A percentile compares a stretch with the other conserved stretches of the same genome.
Conservation (phyloP, 2,113 vertebrate species). For the Gymnocephalus cernua region DNA sequence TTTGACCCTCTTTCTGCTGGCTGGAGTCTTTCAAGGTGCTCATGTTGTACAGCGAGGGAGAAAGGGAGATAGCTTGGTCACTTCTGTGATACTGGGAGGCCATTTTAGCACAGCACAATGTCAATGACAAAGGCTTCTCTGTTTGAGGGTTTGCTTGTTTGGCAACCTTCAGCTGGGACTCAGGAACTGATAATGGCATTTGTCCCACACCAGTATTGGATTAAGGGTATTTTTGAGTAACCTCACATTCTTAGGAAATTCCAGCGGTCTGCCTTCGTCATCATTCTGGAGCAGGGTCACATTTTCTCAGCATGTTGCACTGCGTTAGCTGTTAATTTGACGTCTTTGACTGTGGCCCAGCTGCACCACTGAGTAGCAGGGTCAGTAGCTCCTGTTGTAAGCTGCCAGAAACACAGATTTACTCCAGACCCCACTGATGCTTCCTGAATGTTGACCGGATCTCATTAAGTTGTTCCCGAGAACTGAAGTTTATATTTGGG, state of each 20-base stretch:
- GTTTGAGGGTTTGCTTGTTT: slow-evolving; percentile 50
- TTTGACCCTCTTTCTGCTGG: slow-evolving; percentile 8
- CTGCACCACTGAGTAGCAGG: slow-evolving; percentile 21
- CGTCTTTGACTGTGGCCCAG: slow-evolving; percentile 26
- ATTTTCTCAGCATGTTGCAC: slow-evolving; percentile 49
- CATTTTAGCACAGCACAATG: slow-evolving; percentile 47
- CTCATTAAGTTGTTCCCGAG: slow-evolving; percentile 45
- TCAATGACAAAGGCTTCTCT: slow-evolving; percentile 48
- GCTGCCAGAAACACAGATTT: slow-evolving; percentile 55
- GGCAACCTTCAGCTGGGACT: slow-evolving; percentile 39
- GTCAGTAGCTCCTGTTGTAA: slow-evolving; percentile 28
- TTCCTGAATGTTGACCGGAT: slow-evolving; percentile 19
- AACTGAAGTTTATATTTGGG: slow-evolving; percentile 30
- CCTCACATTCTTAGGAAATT: slow-evolving; percentile 52
- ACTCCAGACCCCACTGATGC: slow-evolving; percentile 22
- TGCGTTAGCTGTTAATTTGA: slow-evolving; percentile 33
- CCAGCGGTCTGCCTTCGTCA: slow-evolving; percentile 28
- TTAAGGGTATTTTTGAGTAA: slow-evolving; percentile 43
- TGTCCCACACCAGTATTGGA: slow-evolving; percentile 37
- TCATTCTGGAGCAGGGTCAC: slow-evolving; percentile 18
- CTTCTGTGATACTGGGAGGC: neutral
- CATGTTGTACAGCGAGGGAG: slow-evolving; percentile 22
- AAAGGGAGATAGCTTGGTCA: neutral
- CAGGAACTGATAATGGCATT: slow-evolving; percentile 47
- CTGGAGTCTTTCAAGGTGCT: slow-evolving; percentile 37